Evolutionary conservation across 2,113 vertebrate genomes (phyloP), one percentile per base, ranked within the genome.

Genomic region (Lophius piscatorius): DNA sequence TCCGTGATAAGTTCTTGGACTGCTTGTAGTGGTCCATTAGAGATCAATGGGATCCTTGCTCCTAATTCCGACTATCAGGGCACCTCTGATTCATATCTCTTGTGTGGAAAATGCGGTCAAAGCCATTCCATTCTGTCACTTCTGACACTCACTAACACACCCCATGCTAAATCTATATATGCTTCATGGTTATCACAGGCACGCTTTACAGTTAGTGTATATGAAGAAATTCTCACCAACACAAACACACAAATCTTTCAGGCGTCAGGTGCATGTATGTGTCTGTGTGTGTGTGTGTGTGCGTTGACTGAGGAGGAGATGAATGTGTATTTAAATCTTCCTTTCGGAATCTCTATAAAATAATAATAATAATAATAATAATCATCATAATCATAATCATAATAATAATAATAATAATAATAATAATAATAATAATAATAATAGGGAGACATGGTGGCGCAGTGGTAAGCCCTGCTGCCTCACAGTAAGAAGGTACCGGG

Each of bases 41-140:
- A 89, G 87, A 92, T 91, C 89, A 90, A 91, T 91, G 81, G 81
- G 61, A 62, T 83, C 80, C 70, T 78, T 73, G 70, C 76, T 82
- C 82, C 88, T 90, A 85, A 90, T 90, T 88, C 85, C 74, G 80
- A 70, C 82, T 87, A 91, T 90, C 89, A 85, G 72, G 79, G 69
- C 45, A 71, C 67, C 76, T 86, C 63, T 77, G 88, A 90, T 91
- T 86, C 75, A 81, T 89, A 90, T 91, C 91, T 82, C 54, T 58
- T 66, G 70, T 76, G 80, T 80, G 58, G 83, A 84, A 85, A 78
- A 84, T 83, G 71, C 66, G 78, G 78, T 74, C 75, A 66, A 78
- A 82, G 75, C 76, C 52, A 57, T 79, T 80, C 75, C 59, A 74
- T 72, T 62, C 73, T 23, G n/a, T 29, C 62, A n/a, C 23, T 28